Percentiles rank a stretch among this genome's conserved stretches.
These are phyloP conservation scores for Schlechtendalia chinensis DNA, from an alignment of 1,140 invertebrate genomes.

Conservation along the genomic window DNA sequence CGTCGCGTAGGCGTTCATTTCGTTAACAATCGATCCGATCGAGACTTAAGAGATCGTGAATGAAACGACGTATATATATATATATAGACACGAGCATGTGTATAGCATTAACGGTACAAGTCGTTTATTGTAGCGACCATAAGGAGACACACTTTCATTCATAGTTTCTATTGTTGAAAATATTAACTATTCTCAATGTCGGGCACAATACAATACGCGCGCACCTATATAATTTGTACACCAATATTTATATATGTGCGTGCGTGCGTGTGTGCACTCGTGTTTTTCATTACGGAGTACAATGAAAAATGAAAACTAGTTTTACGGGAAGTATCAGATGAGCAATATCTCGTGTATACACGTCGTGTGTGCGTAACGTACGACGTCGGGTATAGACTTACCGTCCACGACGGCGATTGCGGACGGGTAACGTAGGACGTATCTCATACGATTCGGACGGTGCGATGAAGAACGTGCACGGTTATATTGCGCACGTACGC, in stretches of 20 bases:
- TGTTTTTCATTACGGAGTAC: neutral
- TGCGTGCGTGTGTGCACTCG: too few species aligned
- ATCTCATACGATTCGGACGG: neutral
- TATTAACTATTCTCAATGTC: neutral
- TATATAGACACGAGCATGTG: too few species aligned
- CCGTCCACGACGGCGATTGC: neutral
- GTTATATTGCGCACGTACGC: too few species aligned
- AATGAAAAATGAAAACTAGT: conserved; percentile 23
- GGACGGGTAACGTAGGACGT: neutral
- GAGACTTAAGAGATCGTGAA: neutral
- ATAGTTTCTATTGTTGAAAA: neutral
- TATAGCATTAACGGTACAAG: too few species aligned
- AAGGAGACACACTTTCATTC: conserved; percentile 29
- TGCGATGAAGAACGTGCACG: neutral
- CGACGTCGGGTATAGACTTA: neutral
- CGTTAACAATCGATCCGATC: neutral
- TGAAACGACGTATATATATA: too few species aligned
- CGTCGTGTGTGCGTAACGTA: neutral
- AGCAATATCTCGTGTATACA: neutral
- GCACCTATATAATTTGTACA: neutral
- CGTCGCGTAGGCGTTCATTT: neutral
- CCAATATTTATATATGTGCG: neutral
- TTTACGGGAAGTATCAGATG: conserved; percentile 36
- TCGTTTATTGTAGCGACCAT: neutral
- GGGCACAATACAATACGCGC: neutral